Evolutionary conservation across 2,113 vertebrate species (phyloP), one percentile per base, ranked within the genome.

Genomic region (Isurus oxyrinchus): DNA sequence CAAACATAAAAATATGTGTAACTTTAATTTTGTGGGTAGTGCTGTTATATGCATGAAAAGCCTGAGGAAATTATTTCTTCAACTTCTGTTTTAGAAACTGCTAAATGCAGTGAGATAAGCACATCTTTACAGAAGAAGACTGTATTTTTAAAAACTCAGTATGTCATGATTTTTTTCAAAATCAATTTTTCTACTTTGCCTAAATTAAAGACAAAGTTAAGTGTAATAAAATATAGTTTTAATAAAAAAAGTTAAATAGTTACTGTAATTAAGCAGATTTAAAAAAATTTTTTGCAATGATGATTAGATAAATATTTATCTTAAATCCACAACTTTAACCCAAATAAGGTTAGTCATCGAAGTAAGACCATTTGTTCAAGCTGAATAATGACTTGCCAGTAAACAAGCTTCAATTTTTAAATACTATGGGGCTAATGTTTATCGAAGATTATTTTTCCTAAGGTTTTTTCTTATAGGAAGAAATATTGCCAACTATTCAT

Each of bases 241-340:
- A 14, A 91, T n/a, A 31, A 25, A n/a, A 4, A 31, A 61, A 61
- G 31, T 91, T 59, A 90, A 25, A 63, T 59, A 94, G 35, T 63
- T 21, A 53, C 13, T 55, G 53, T 90, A 31, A 84, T 44, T 84
- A 90, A 90, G 7, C 27, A 31, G 19, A 16, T 63, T 63, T 40
- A 40, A 63, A 59, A 94, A 94, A 91, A 59, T 59, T 21, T 91
- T 91, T 35, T 94, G 14, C 31, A 87, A 49, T 55, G 23, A 94
- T 44, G 14, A 49, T 95, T 67, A 44, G n/a, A 95, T 95, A 95
- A 44, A 69, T 95, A 44, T 95, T 94, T 94, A 23, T 66, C n/a
- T 44, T 40, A 59, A 94, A 40, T 93, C 59, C 57, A 63, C 90
- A 61, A 53, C n/a, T 63, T 63, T 40, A 40, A 44, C n/a, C 40